Evolutionary conservation across 2,797 vertebrate species (phyloP).

Genomic region (Cheirogaleus major): DNA sequence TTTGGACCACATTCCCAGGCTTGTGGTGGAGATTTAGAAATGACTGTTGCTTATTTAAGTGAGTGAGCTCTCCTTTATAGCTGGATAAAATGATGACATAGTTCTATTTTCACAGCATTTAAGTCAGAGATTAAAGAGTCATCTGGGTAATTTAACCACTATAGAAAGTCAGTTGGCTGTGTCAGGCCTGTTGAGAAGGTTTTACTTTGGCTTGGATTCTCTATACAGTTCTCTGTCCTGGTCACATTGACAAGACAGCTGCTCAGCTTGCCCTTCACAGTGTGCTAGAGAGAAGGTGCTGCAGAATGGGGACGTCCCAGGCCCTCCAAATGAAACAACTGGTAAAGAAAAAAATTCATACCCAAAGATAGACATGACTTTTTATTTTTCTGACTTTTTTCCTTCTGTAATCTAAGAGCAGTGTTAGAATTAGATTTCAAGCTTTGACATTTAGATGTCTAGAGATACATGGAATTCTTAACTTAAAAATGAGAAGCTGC

Average conservation of each 20-base stretch:
- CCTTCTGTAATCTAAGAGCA: conserved; percentile 46
- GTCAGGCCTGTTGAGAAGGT: background rate
- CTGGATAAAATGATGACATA: conserved; percentile 46
- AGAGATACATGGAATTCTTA: conserved; percentile 40
- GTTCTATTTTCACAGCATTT: conserved; percentile 62
- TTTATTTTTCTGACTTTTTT: conserved; percentile 39
- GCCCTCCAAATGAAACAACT: background rate
- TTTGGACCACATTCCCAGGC: background rate
- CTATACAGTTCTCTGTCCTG: background rate
- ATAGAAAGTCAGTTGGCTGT: conserved; percentile 42
- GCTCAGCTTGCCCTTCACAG: background rate
- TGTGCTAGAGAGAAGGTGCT: background rate
- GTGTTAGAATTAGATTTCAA: conserved; percentile 60
- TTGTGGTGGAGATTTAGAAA: conserved; percentile 45
- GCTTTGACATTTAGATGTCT: conserved; percentile 60
- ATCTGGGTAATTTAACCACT: conserved; percentile 61
- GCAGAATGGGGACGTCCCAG: background rate
- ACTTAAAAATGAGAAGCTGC: conserved; percentile 51
- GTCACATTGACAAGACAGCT: background rate
- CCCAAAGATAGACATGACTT: conserved; percentile 47
- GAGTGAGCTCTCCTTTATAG: conserved; percentile 24
- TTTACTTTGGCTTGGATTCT: conserved; percentile 36
- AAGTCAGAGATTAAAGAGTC: conserved; percentile 63
- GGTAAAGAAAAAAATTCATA: background rate
- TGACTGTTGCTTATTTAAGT: conserved; percentile 48